Conservation (phyloP, 2,797 vertebrate genomes). For the Limnodromus scolopaceus region DNA sequence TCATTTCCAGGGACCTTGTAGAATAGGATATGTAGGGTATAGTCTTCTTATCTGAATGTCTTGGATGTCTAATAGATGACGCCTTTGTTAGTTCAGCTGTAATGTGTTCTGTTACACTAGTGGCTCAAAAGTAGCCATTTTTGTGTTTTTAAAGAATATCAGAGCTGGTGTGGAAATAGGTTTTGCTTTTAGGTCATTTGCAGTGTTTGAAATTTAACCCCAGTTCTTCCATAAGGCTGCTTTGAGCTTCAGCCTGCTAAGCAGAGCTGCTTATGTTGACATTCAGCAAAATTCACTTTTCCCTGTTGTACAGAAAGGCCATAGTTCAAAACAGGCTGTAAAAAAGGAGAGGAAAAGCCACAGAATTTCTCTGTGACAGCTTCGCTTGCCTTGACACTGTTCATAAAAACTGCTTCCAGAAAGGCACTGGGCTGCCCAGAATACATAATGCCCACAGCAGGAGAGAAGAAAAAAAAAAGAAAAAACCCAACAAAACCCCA, state of each 20-base stretch:
- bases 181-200: background rate
- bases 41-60: slow-evolving; percentile 47
- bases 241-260: slow-evolving; percentile 31
- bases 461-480: background rate
- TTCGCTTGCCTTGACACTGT: slow-evolving; percentile 52
- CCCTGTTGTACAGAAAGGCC: slow-evolving; percentile 12
- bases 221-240: background rate
- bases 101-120: background rate
- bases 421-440: background rate
- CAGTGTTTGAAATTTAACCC: slow-evolving; percentile 27
- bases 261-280: slow-evolving; percentile 35
- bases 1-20: background rate
- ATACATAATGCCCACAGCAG: background rate
- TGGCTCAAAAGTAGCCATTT: slow-evolving; percentile 17
- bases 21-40: background rate
- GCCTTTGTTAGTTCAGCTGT: slow-evolving; percentile 44
- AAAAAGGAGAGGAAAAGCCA: slow-evolving; percentile 9
- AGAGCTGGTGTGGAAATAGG: background rate
- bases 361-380: slow-evolving; percentile 42
- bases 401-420: slow-evolving; percentile 28
- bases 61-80: slow-evolving; percentile 18
- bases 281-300: slow-evolving; percentile 45
- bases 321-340: slow-evolving; percentile 45
- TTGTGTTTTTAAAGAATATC: background rate
- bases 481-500: background rate